A percentile compares a stretch with the other conserved stretches of the same genome.
phyloP scores from a whole-genome alignment of 2,888 invertebrate genomes.

The Chymomyza amoena region DNA sequence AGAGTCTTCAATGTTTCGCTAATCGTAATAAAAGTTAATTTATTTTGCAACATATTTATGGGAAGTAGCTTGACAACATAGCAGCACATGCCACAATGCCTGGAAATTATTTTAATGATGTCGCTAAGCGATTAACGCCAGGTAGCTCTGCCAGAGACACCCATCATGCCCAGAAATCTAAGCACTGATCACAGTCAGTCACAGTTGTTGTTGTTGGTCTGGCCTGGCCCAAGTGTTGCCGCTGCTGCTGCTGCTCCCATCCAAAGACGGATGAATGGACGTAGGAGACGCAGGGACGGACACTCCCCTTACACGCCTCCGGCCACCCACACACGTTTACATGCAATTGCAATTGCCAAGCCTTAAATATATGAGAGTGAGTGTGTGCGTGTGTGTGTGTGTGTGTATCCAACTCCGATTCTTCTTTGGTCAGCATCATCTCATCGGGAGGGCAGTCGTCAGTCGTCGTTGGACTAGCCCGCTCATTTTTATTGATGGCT shows the following conservation, averaged over 20 bases:
- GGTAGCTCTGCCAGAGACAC: conserved; percentile 30
- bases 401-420: background rate
- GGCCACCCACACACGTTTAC: conserved; percentile 72
- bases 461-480: background rate
- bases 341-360: conserved; percentile 51
- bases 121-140: conserved; percentile 35
- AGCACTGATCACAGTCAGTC: conserved; percentile 35
- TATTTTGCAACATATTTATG: background rate
- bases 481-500: conserved; percentile 64
- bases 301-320: conserved; percentile 17
- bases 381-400: background rate
- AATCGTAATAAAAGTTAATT: background rate
- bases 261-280: background rate
- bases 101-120: conserved; percentile 1
- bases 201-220: background rate
- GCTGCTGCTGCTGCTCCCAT: conserved; percentile 2
- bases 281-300: background rate
- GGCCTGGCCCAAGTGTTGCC: background rate
- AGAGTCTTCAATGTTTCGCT: too few relatives aligned
- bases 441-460: conserved; percentile 28
- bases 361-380: conserved; percentile 46
- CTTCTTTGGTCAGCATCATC: conserved; percentile 7
- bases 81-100: background rate
- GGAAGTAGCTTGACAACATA: background rate
- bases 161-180: conserved; percentile 44